Percentiles rank a stretch among this genome's conserved stretches.
Evolutionary conservation across 1,140 invertebrate species (phyloP).

Genomic region (Cherax destructor): DNA sequence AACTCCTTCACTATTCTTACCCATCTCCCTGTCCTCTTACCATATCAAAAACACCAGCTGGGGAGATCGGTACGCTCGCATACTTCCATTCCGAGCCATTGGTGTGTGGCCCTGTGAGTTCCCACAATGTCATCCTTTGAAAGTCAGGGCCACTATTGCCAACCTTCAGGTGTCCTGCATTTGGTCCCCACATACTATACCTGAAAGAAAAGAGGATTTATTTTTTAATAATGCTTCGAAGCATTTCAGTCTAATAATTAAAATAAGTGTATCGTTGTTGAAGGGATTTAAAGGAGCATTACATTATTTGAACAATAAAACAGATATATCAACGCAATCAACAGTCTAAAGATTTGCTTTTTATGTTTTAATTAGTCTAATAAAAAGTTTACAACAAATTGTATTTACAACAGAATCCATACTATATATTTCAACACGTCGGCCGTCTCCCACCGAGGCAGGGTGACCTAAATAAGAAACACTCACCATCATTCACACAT

Average conservation of each 20-base stretch:
- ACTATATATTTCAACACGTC: too few relatives aligned
- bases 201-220: background rate
- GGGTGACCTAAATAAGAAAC: too few relatives aligned
- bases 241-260: background rate
- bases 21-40: background rate
- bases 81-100: conserved; percentile 14
- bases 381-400: too few relatives aligned
- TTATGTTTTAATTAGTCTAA: too few relatives aligned
- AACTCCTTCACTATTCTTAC: too few relatives aligned
- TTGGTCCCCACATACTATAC: conserved; percentile 44
- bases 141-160: background rate
- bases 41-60: background rate
- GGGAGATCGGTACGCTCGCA: conserved; percentile 3
- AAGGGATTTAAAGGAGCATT: background rate
- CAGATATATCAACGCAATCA: too few relatives aligned
- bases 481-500: too few relatives aligned
- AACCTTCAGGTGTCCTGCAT: conserved; percentile 7
- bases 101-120: conserved; percentile 24
- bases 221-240: background rate
- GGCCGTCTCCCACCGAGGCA: too few relatives aligned
- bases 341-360: too few relatives aligned
- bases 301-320: too few relatives aligned
- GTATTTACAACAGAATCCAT: too few relatives aligned
- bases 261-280: background rate
- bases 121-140: background rate